phyloP scores from a whole-genome alignment of 2,113 vertebrate species.

The Pseudolaguvia tuberculata region DNA sequence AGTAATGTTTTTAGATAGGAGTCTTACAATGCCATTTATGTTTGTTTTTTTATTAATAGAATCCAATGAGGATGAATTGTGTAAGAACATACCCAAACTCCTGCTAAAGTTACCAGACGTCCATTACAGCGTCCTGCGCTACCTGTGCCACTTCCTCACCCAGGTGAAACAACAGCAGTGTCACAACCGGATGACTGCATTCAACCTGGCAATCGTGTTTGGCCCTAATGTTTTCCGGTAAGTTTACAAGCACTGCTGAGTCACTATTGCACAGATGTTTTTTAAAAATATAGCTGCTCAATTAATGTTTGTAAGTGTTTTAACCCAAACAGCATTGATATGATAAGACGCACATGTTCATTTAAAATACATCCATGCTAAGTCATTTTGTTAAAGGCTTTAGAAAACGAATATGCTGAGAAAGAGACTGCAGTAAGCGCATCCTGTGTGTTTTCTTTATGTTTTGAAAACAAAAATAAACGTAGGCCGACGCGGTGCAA shows the following conservation, averaged over 20 bases:
- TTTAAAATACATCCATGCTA: no score
- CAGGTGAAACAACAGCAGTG: conserved; percentile 75
- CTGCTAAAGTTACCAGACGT: conserved; percentile 76
- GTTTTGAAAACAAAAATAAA: no score
- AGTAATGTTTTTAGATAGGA: not conserved
- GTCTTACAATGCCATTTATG: not conserved
- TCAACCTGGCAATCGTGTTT: conserved; percentile 87
- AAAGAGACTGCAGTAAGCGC: no score
- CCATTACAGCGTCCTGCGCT: conserved; percentile 80
- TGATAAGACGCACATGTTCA: no score
- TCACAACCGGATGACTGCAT: conserved; percentile 82
- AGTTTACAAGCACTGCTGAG: conserved; percentile 58
- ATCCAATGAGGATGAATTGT: conserved; percentile 59
- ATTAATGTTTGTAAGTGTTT: not conserved
- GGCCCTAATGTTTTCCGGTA: conserved; percentile 90
- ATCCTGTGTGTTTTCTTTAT: no score
- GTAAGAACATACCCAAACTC: conserved; percentile 68
- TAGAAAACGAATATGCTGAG: no score
- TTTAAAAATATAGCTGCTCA: not conserved
- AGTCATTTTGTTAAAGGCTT: no score
- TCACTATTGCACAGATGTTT: not conserved
- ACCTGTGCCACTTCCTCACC: conserved; percentile 83
- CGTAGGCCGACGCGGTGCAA: no score
- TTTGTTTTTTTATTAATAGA: conserved; percentile 51
- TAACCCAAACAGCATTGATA: no score